A percentile compares a stretch with the other conserved stretches of the same genome.
These are phyloP conservation scores for Rhagonycha lutea DNA, from an alignment of 2,888 invertebrate species.

Conservation along the genomic window DNA sequence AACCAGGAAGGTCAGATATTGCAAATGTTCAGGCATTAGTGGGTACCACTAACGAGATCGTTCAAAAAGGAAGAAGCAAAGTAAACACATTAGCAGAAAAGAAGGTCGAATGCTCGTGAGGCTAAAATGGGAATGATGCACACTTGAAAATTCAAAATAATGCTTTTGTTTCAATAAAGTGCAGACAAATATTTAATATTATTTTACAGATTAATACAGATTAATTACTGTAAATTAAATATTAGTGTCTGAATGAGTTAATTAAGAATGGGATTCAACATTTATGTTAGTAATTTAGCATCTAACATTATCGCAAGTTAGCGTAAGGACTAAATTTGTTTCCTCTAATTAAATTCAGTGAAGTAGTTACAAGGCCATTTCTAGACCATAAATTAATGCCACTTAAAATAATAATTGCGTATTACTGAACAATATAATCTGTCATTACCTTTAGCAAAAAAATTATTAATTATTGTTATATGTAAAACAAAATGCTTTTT, in stretches of 20 bases:
- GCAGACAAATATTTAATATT: slow-evolving; percentile 6
- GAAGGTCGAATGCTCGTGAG: neutral
- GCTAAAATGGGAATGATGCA: neutral
- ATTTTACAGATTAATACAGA: slow-evolving; percentile 18
- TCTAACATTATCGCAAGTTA: neutral
- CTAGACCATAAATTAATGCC: slow-evolving; percentile 28
- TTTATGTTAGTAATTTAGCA: slow-evolving; percentile 1
- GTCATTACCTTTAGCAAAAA: slow-evolving; percentile 18
- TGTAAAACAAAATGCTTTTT: neutral
- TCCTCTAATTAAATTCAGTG: slow-evolving; percentile 22
- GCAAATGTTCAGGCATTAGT: neutral
- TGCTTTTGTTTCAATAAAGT: neutral
- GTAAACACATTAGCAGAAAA: neutral
- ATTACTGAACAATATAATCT: slow-evolving; percentile 21
- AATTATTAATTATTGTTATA: neutral
- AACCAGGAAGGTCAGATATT: neutral
- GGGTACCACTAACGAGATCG: neutral
- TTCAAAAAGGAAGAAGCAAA: neutral
- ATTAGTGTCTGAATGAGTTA: slow-evolving; percentile 21
- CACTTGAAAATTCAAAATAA: neutral
- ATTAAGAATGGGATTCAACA: slow-evolving; percentile 15
- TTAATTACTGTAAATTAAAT: slow-evolving; percentile 23
- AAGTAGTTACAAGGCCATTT: slow-evolving; percentile 28
- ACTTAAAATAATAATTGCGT: slow-evolving; percentile 29
- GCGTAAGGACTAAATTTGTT: slow-evolving; percentile 14